A percentile compares a stretch with the other conserved stretches of the same genome.
Evolutionary conservation across 2,888 invertebrate genomes (phyloP).

Genomic region (Cordilura impudica): DNA sequence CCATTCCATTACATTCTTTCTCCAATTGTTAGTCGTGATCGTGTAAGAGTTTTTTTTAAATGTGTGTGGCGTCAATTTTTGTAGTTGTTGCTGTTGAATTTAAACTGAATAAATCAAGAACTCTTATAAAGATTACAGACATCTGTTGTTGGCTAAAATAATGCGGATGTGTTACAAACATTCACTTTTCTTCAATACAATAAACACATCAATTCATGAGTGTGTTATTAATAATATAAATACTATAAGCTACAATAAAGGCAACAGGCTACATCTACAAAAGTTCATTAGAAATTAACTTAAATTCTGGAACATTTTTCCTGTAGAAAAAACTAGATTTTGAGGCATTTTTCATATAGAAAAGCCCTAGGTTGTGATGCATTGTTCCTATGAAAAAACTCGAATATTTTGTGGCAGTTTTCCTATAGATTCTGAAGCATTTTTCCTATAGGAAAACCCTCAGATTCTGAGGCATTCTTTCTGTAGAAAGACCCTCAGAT

Average conservation of each 20-base stretch:
- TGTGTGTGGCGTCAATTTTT: slow-evolving; percentile 61
- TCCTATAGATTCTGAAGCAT: no score
- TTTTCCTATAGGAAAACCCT: no score
- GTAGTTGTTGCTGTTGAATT: background rate
- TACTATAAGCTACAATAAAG: background rate
- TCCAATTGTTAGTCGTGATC: slow-evolving; percentile 50
- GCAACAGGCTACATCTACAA: background rate
- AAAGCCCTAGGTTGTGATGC: no score
- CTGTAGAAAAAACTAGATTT: no score
- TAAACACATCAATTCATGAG: background rate
- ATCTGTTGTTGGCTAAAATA: slow-evolving; percentile 37
- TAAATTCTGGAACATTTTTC: no score
- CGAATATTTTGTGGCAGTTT: no score
- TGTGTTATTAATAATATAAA: no score
- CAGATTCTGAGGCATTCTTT: no score
- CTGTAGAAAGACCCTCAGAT: no score
- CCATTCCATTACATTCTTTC: slow-evolving; percentile 31
- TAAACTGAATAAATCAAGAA: slow-evolving; percentile 54
- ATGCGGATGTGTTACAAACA: slow-evolving; percentile 58
- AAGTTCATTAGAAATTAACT: no score
- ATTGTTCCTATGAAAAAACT: no score
- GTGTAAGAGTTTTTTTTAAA: slow-evolving; percentile 34
- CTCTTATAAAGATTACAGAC: slow-evolving; percentile 8
- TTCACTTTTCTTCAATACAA: slow-evolving; percentile 47
- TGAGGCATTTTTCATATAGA: no score